A percentile compares a stretch with the other conserved stretches of the same genome.
Conservation (phyloP, 2,797 vertebrate species). For the Perodicticus potto region DNA sequence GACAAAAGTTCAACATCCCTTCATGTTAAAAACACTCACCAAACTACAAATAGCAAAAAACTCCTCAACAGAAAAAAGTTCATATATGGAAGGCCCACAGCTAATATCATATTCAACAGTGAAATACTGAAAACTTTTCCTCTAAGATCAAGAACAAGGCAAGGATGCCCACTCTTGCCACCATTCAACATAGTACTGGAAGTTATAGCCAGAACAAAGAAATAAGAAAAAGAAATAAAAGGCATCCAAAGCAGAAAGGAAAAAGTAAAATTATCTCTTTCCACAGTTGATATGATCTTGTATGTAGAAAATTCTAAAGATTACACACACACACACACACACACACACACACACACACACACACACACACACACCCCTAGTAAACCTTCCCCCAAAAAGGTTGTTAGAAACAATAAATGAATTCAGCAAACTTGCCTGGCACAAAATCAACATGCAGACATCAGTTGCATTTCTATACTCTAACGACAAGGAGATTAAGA, state of each 20-base stretch:
- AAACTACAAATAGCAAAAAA: not conserved
- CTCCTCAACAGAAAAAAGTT: not conserved
- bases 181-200: not conserved
- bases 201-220: not conserved
- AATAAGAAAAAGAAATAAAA: not conserved
- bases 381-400: too few relatives aligned
- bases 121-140: not conserved
- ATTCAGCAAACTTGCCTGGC: not conserved
- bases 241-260: not conserved
- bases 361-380: not conserved
- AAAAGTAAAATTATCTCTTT: not conserved
- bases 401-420: not conserved
- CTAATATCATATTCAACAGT: not conserved
- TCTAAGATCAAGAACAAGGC: not conserved
- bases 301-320: not conserved
- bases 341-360: not conserved
- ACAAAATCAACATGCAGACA: not conserved
- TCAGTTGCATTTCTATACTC: not conserved
- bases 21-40: not conserved
- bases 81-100: not conserved
- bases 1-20: not conserved
- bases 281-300: not conserved
- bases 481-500: not conserved
- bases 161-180: not conserved
- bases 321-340: not conserved